A percentile compares a stretch with the other conserved stretches of the same genome.
These are phyloP conservation scores for Panthera leo DNA, from an alignment of 2,113 vertebrate species.

Conservation along the genomic window DNA sequence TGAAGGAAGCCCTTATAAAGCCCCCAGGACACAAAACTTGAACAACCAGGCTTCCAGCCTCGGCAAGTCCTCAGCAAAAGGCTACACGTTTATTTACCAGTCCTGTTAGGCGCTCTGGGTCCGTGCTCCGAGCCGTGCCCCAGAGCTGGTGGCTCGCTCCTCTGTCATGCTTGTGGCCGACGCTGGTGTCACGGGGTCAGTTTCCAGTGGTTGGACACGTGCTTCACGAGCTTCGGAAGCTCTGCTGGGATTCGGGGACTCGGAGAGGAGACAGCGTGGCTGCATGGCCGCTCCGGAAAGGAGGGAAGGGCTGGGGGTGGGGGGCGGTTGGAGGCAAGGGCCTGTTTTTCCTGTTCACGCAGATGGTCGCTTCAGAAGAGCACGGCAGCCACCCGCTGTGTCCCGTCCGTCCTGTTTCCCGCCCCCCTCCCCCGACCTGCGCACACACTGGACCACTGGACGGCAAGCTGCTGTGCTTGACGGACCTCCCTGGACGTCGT, in stretches of 20 bases:
- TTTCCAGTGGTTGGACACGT: neutral
- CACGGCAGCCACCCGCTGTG: neutral
- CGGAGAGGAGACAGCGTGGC: neutral
- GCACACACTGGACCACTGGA: neutral
- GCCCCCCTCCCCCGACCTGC: fast-evolving
- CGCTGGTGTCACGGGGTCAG: neutral
- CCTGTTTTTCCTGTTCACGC: neutral
- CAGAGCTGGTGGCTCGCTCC: fast-evolving
- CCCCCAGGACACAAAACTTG: neutral
- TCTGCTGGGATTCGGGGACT: neutral
- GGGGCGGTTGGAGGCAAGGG: neutral
- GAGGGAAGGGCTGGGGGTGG: neutral
- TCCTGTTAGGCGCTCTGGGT: neutral
- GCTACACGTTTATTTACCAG: neutral
- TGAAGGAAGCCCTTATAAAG: fast-evolving
- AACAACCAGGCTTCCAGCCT: neutral
- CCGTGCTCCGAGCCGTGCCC: no score
- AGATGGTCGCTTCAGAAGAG: neutral
- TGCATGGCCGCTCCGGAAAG: fast-evolving
- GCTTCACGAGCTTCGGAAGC: neutral
- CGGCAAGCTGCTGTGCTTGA: fast-evolving
- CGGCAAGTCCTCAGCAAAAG: neutral
- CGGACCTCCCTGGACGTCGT: neutral
- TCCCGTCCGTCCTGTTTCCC: neutral
- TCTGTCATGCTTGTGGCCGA: neutral